These are phyloP conservation scores for Saturnia japonica DNA, from an alignment of 2,888 invertebrate genomes.

Conservation along the genomic window DNA sequence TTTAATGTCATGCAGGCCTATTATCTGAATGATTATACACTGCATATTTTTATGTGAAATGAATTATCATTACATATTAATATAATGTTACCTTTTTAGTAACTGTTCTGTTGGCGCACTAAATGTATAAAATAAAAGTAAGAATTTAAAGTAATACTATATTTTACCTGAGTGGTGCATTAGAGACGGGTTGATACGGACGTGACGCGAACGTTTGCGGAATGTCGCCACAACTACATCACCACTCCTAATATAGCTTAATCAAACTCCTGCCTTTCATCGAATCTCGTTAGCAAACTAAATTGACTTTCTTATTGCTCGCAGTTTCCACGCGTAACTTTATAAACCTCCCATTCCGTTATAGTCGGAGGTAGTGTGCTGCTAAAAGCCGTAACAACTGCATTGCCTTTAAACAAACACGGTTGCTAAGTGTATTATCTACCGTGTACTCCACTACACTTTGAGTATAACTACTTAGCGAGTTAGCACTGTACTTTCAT, in stretches of 20 bases:
- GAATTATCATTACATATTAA: too few species aligned
- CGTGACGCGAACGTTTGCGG: slow-evolving; percentile 54
- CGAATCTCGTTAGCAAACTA: slow-evolving; percentile 71
- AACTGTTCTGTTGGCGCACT: too few species aligned
- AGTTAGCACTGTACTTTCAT: slow-evolving; percentile 55
- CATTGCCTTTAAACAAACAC: slow-evolving; percentile 65
- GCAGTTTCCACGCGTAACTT: slow-evolving; percentile 57
- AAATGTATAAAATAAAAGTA: too few species aligned
- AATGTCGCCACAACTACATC: slow-evolving; percentile 55
- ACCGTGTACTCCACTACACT: slow-evolving; percentile 52
- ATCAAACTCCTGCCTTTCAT: slow-evolving; percentile 67
- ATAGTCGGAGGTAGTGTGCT: slow-evolving; percentile 49
- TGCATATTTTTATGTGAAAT: too few species aligned
- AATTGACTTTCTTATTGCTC: slow-evolving; percentile 70
- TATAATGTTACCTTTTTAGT: too few species aligned
- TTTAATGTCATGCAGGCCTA: too few species aligned
- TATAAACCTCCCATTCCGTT: slow-evolving; percentile 61
- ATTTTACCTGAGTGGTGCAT: background rate
- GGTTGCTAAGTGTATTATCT: slow-evolving; percentile 64
- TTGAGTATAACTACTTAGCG: slow-evolving; percentile 62
- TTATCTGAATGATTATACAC: too few species aligned
- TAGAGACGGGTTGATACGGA: slow-evolving; percentile 34
- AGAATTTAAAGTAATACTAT: background rate
- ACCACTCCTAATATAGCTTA: slow-evolving; percentile 63
- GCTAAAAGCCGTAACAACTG: slow-evolving; percentile 66